Evolutionary conservation across 2,113 vertebrate species (phyloP), one percentile per base, ranked within the genome.

Genomic region (Myrmecophaga tridactyla): DNA sequence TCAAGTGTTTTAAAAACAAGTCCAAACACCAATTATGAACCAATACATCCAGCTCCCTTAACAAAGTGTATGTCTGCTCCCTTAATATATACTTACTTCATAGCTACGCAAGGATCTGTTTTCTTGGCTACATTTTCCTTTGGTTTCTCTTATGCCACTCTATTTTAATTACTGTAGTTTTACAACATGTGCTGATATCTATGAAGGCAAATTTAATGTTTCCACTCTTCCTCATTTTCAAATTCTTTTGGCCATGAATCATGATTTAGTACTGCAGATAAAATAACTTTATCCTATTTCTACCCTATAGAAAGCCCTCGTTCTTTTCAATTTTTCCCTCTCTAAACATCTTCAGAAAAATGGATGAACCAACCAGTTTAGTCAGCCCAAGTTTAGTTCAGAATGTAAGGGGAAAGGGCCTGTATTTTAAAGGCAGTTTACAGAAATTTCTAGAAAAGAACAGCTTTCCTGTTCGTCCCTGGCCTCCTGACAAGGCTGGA

Each of bases 141-240:
- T 92, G 36, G 0, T 58, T 96, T 91, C 34, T 39, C 46, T 80
- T 65, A 41, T 84, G n/a, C 27, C 18, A 46, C 34, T 90, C 36
- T 62, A n/a, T 84, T 73, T 90, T 67, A 81, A 65, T 92, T 95
- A 56, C 56, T 94, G 6, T 77, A 48, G 15, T 95, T 93, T 81
- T 73, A 78, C 3, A 87, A 13, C 48, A 62, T 39, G 43, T 89
- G 36, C 21, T 20, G 4, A 88, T 72, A 9, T 75, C 53, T 87
- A 31, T 29, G 36, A 76, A 84, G 51, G 14, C 31, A 89, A 93
- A 93, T 46, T 89, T 11, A 48, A 34, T 76, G 60, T 25, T 43
- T 80, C 36, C 1, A 62, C 31, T 36, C 14, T 86, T 53, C 82
- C 73, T 76, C n/a, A 72, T 70, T 84, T 87, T 93, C 56, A 80